Conservation (phyloP, 2,888 invertebrate genomes). For the Drosophila atripex region DNA sequence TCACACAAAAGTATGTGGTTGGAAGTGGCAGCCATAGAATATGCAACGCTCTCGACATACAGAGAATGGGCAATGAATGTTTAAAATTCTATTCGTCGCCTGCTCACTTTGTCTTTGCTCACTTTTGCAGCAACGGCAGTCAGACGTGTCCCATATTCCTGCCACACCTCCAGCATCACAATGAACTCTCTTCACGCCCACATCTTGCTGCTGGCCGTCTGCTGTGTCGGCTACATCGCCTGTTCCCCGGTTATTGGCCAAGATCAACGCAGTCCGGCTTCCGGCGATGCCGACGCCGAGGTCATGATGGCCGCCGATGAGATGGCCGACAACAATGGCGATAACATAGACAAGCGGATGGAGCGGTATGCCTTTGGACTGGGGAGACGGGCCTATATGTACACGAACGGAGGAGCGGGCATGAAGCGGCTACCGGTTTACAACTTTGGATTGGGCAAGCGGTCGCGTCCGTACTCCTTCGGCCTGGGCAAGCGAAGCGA, state of each 20-base stretch:
- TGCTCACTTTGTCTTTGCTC: slow-evolving; percentile 41
- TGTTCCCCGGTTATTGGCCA: slow-evolving; percentile 68
- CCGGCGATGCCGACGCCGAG: slow-evolving; percentile 41
- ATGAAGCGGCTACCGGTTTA: slow-evolving; percentile 83
- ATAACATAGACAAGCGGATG: slow-evolving; percentile 85
- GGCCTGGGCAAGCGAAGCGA: slow-evolving; percentile 82
- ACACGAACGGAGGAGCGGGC: slow-evolving; percentile 82
- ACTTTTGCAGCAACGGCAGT: slow-evolving; percentile 24
- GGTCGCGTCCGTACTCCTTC: slow-evolving; percentile 82
- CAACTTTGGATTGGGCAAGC: slow-evolving; percentile 83
- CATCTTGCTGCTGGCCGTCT: slow-evolving; percentile 70
- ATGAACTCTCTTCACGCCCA: slow-evolving; percentile 62
- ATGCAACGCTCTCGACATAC: slow-evolving; percentile 39
- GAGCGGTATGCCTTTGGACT: slow-evolving; percentile 89
- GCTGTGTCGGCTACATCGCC: slow-evolving; percentile 70
- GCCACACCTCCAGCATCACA: slow-evolving; percentile 20
- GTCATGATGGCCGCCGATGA: slow-evolving; percentile 54
- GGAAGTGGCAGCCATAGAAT: slow-evolving; percentile 45
- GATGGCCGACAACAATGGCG: slow-evolving; percentile 52
- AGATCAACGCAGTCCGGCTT: slow-evolving; percentile 38
- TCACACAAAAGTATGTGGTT: slow-evolving; percentile 4
- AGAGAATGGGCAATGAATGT: slow-evolving; percentile 16
- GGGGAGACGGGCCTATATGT: slow-evolving; percentile 86
- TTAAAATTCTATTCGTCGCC: slow-evolving; percentile 39
- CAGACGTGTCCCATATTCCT: slow-evolving; percentile 23